Evolutionary conservation across 1,140 invertebrate species (phyloP).

Genomic region (Charaxes varanes): DNA sequence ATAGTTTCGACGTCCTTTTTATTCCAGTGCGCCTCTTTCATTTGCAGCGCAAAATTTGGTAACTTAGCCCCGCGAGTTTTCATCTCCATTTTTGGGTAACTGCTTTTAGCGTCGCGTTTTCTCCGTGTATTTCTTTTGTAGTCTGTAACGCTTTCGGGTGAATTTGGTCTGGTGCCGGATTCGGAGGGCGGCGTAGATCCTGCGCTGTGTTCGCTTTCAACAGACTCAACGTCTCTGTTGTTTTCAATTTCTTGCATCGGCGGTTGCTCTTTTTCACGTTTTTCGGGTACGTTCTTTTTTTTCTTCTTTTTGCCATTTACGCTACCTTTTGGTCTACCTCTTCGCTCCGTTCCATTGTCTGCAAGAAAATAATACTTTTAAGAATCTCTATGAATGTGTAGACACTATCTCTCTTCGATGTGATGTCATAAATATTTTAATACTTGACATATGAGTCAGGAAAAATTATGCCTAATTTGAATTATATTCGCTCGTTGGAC

Average conservation of each 20-base stretch:
- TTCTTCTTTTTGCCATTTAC: constrained; percentile 69
- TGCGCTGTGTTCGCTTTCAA: constrained; percentile 57
- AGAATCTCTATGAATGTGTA: no score
- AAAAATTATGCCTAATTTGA: no score
- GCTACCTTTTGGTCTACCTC: constrained; percentile 76
- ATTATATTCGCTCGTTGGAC: no score
- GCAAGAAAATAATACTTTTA: constrained; percentile 18
- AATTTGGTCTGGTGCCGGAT: constrained; percentile 54
- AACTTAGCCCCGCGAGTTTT: constrained; percentile 78
- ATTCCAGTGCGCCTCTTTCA: constrained; percentile 69
- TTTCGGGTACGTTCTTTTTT: constrained; percentile 57
- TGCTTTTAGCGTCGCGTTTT: constrained; percentile 48
- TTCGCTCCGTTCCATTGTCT: constrained; percentile 68
- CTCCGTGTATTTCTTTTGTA: constrained; percentile 62
- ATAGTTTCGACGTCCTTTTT: constrained; percentile 70
- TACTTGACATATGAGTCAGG: no score
- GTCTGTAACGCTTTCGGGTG: constrained; percentile 70
- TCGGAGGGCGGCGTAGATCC: constrained; percentile 63
- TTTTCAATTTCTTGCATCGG: constrained; percentile 55
- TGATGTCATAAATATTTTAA: no score
- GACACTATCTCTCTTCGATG: no score
- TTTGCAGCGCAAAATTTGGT: constrained; percentile 75
- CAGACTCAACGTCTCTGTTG: constrained; percentile 61
- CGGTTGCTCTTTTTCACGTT: constrained; percentile 69
- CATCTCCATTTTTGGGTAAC: constrained; percentile 69